Evolutionary conservation across 2,888 invertebrate genomes (phyloP), one percentile per base, ranked within the genome.

Genomic region (Sclerodermus sp.): DNA sequence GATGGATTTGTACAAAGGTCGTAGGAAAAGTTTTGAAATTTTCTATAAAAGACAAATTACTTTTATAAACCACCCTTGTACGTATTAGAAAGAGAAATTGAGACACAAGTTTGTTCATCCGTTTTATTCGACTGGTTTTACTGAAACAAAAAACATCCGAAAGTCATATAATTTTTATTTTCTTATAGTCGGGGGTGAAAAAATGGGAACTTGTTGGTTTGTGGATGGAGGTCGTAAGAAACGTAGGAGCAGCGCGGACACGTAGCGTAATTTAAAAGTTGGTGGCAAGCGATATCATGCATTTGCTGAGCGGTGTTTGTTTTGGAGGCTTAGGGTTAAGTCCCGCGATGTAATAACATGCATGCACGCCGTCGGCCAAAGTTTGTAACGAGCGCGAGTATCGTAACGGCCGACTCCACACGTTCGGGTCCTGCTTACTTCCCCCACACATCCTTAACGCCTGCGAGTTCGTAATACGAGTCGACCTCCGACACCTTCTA

Each of bases 321-420:
- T 60, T 54, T 54, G 54, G 43, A 56, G 53, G 62, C 63, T 68
- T 62, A 65, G 54, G 59, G 60, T 58, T 68, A 62, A 69, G 64
- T 65, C 68, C 47, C 55, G 42, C 61, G 51, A 59, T 57, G 70
- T 67, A 69, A 70, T 70, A 70, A 69, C 65, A 64, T 59, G 64
- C 63, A 63, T 61, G 66, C 62, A 64, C 64, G 64, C 66, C 60
- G 46, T 41, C 55, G 50, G 48, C 57, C 49, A 58, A 70, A 70
- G 58, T 70, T 70, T 54, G 61, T 65, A 65, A 70, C 65, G 67
- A 62, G 63, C 61, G 50, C 57, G 58, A 55, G 59, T 57, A 55
- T 52, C 54, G 54, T 49, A 58, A 45, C 38, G 47, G 45, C 44
- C 46, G 45, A 53, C 48, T 43, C 46, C 51, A 50, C 45, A 48